These are phyloP conservation scores for Pangasius sanitwongsei DNA, from an alignment of 2,797 vertebrate species.

Conservation along the genomic window DNA sequence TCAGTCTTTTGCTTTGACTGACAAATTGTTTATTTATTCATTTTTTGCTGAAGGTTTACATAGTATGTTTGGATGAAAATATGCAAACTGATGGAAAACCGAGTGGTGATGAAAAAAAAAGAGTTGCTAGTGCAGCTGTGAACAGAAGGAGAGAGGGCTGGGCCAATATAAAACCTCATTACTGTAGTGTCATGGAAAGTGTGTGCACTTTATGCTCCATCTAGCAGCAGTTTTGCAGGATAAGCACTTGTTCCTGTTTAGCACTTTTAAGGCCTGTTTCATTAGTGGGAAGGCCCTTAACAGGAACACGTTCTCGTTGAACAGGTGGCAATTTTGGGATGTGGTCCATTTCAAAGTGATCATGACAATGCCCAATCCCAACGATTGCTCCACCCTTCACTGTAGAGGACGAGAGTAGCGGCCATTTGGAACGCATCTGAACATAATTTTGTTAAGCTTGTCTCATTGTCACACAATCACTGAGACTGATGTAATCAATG, in stretches of 20 bases:
- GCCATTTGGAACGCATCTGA: neutral
- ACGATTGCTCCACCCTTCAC: neutral
- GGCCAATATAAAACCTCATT: conserved; percentile 62
- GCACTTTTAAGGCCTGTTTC: conserved; percentile 43
- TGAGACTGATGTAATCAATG: conserved; percentile 2
- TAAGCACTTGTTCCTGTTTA: conserved; percentile 61
- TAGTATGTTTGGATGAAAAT: conserved; percentile 5
- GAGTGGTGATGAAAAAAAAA: conserved; percentile 40
- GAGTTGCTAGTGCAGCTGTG: conserved; percentile 38
- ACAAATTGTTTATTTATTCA: neutral
- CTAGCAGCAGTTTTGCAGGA: conserved; percentile 59
- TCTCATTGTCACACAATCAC: neutral
- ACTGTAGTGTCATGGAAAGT: conserved; percentile 62
- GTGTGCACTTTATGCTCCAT: conserved; percentile 60
- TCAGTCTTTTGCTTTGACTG: conserved; percentile 12
- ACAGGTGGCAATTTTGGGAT: conserved; percentile 15
- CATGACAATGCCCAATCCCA: neutral
- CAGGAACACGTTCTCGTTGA: conserved; percentile 8
- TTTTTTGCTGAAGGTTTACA: neutral
- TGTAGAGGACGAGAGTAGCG: neutral
- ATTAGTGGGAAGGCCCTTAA: conserved; percentile 9
- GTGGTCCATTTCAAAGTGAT: neutral
- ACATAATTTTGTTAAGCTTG: neutral
- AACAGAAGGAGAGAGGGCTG: conserved; percentile 48
- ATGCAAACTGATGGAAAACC: conserved; percentile 12